Evolutionary conservation across 2,797 vertebrate species (phyloP).

Genomic region (Catharus ustulatus): DNA sequence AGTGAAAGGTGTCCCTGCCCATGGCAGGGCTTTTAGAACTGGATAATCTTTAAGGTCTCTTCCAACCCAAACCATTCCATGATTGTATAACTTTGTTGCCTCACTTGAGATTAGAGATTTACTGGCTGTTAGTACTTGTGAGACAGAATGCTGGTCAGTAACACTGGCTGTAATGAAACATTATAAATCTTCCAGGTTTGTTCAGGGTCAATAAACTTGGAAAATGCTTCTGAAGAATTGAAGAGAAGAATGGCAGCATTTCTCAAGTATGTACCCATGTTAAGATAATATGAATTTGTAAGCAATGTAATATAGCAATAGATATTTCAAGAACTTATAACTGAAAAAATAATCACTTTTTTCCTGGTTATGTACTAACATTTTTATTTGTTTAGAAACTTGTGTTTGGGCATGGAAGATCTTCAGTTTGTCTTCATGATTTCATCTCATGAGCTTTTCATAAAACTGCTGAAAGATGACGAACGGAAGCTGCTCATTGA

Average conservation of each 20-base stretch:
- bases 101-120: not conserved
- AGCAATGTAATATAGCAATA: not conserved
- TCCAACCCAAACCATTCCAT: not conserved
- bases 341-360: not conserved
- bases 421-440: constrained; percentile 90
- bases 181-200: constrained; percentile 82
- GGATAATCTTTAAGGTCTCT: not conserved
- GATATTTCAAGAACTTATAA: not conserved
- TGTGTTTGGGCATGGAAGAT: constrained; percentile 92
- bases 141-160: not conserved
- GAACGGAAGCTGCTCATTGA: constrained; percentile 91
- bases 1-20: not conserved
- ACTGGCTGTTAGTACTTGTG: not conserved
- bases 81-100: not conserved
- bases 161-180: not conserved
- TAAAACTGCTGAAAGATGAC: constrained; percentile 89
- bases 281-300: not conserved
- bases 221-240: constrained; percentile 78
- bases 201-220: constrained; percentile 86
- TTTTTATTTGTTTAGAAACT: constrained; percentile 79
- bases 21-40: too few species aligned
- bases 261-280: constrained; percentile 84
- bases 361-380: not conserved
- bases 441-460: constrained; percentile 92
- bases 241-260: constrained; percentile 89